Evolutionary conservation across 2,113 vertebrate genomes (phyloP).

Genomic region (Entomyzon cyanotis): DNA sequence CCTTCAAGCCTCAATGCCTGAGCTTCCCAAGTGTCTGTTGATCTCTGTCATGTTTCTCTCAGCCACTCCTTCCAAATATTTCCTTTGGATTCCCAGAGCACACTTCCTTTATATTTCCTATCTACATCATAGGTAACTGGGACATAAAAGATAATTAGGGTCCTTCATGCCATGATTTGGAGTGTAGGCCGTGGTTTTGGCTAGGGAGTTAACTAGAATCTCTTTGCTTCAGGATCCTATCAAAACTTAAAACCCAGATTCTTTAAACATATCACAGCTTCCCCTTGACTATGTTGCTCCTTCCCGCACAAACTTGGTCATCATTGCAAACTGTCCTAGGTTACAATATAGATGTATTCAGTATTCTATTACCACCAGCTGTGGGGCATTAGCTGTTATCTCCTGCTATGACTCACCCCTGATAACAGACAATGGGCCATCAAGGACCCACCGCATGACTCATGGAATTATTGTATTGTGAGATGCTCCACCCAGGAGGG

Average conservation of each 20-base stretch:
- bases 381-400: no score
- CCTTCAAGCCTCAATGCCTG: neutral
- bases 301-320: neutral
- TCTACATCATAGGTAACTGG: neutral
- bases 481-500: no score
- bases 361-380: no score
- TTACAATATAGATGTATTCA: no score
- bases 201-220: neutral
- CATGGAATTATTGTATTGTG: no score
- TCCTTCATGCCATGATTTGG: fast-evolving
- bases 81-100: neutral
- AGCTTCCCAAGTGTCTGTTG: neutral
- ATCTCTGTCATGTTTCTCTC: neutral
- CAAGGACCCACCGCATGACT: no score
- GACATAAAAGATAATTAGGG: neutral
- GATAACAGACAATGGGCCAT: no score
- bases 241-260: neutral
- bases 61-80: neutral
- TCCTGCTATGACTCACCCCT: no score
- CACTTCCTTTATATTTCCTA: neutral
- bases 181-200: neutral
- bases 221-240: neutral
- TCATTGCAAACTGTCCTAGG: neutral
- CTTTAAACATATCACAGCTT: neutral
- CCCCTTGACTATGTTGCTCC: neutral